Evolutionary conservation across 2,888 invertebrate species (phyloP), one percentile per base, ranked within the genome.

Genomic region (Cephus pygmeus): DNA sequence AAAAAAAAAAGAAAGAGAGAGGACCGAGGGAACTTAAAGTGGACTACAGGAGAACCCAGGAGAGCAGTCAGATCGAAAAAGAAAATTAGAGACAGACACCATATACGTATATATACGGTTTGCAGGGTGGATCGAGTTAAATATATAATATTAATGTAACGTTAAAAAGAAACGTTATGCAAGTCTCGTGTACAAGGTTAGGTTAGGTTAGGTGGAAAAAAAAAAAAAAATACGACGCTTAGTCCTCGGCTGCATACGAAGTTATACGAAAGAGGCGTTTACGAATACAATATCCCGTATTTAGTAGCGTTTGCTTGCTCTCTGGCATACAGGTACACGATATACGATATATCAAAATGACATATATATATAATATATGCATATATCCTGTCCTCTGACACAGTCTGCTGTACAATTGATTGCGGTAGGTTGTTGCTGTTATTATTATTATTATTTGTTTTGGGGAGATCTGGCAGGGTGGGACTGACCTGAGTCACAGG

Each of bases 401-500:
- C 9, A 56, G 56, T 23, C 56, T 23, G 56, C 56, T 36, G 36
- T 34, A 11, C 31, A 36, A 36, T 34, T 30, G 36, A 12, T 34
- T 35, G 30, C 0, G 71, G 71, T 31, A 31, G 9, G 31, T 31
- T 31, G 33, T 31, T 69, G 75, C 76, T 79, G 75, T 35, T 35
- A 12, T 35, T 35, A 35, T 35, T 35, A 35, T 35, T 35, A 34
- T 77, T 34, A 75, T 33, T 75, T 80, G 73, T 68, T 30, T 78
- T 73, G 75, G 81, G 81, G 80, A 82, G 81, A 80, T 40, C 68
- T 68, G 77, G 76, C 79, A 79, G 77, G 76, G 78, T 80, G 89
- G 84, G 87, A 90, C 90, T 90, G 90, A 90, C 90, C 90, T 90
- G 90, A 84, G 86, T 90, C 84, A 89, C 87, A 80, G 90, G 90